Conservation (phyloP, 2,797 vertebrate genomes). For the Labeo calbasu region DNA sequence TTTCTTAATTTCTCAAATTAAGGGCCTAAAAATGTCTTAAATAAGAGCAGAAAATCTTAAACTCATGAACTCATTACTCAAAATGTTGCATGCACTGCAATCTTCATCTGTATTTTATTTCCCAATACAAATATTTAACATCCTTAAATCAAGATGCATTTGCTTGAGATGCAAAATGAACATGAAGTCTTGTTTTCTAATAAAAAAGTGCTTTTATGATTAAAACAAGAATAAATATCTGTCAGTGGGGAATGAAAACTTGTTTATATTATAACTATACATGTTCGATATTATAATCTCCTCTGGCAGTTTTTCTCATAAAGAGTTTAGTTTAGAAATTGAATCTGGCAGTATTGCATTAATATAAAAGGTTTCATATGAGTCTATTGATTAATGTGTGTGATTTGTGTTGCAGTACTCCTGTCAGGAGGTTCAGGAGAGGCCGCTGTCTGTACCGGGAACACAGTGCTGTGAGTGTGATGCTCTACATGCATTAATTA, state of each 20-base stretch:
- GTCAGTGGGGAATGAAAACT: neutral
- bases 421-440: conserved; percentile 88
- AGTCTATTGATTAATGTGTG: neutral
- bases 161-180: neutral
- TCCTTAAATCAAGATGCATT: neutral
- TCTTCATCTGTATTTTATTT: neutral
- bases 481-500: conserved; percentile 1
- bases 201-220: neutral
- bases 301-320: neutral
- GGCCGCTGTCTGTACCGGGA: conserved; percentile 86
- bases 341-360: neutral
- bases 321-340: neutral
- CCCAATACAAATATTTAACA: neutral
- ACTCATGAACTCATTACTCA: too few species aligned
- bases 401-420: conserved; percentile 73
- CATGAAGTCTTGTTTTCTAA: neutral
- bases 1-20: neutral
- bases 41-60: neutral
- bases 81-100: neutral
- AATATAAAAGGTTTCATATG: neutral
- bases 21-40: neutral
- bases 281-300: too few species aligned
- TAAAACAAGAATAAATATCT: neutral
- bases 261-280: too few species aligned
- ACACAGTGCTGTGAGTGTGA: conserved; percentile 90